Evolutionary conservation across 2,113 vertebrate genomes (phyloP).

Genomic region (Semicossyphus pulcher): DNA sequence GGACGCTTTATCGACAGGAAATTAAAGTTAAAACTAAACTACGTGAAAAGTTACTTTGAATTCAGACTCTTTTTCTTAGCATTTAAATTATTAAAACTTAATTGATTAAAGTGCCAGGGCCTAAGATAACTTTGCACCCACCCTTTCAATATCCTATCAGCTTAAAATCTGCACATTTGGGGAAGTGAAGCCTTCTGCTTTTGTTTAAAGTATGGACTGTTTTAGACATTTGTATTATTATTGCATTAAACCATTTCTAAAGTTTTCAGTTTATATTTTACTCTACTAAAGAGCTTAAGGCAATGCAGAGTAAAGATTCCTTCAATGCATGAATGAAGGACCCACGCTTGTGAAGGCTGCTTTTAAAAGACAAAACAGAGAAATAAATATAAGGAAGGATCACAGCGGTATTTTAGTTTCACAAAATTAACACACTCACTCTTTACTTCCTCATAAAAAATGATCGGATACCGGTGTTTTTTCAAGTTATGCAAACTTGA

Average conservation of each 20-base stretch:
- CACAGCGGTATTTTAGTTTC: too few relatives aligned
- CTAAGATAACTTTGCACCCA: slow-evolving; percentile 38
- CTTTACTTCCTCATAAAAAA: too few relatives aligned
- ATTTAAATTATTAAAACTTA: slow-evolving; percentile 44
- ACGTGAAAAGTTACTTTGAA: slow-evolving; percentile 12
- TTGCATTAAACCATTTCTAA: background rate
- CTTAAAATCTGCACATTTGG: slow-evolving; percentile 15
- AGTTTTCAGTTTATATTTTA: too few relatives aligned
- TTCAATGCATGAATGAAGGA: background rate
- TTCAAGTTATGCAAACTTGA: too few relatives aligned
- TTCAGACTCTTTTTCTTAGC: background rate
- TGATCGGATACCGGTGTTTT: too few relatives aligned
- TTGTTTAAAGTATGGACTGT: background rate
- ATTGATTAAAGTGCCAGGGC: slow-evolving; percentile 32
- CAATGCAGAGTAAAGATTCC: too few relatives aligned
- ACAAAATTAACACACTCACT: too few relatives aligned
- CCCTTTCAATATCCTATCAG: slow-evolving; percentile 36
- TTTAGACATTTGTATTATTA: slow-evolving; percentile 11
- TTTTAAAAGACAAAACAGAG: slow-evolving; percentile 12
- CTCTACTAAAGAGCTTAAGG: too few relatives aligned
- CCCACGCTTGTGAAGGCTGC: background rate
- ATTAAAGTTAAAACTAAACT: slow-evolving; percentile 28
- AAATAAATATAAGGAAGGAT: too few relatives aligned
- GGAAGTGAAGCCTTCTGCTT: slow-evolving; percentile 19
- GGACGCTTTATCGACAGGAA: slow-evolving; percentile 6